Conservation (phyloP, 2,797 vertebrate genomes). For the Argyrosomus regius region DNA sequence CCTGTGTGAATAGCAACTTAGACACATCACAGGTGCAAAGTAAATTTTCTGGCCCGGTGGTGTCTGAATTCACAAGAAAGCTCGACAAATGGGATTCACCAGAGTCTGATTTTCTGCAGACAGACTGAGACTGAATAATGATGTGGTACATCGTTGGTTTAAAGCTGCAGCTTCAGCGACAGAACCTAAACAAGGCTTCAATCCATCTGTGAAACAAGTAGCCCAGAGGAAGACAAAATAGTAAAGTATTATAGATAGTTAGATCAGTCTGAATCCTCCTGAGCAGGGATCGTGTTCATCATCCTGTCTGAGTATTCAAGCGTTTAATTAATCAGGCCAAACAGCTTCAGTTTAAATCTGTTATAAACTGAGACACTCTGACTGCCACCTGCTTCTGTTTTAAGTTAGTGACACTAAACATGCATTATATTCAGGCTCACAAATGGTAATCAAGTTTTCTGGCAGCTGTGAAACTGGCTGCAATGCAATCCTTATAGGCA, state of each 20-base stretch:
- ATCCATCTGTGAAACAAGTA: neutral
- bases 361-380: neutral
- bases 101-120: neutral
- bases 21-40: neutral
- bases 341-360: neutral
- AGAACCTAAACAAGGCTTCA: neutral
- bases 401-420: no score
- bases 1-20: neutral
- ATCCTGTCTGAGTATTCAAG: neutral
- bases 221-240: neutral
- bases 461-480: no score
- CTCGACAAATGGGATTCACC: neutral
- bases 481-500: no score
- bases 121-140: neutral
- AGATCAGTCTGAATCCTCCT: neutral
- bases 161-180: neutral
- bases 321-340: slow-evolving; percentile 11
- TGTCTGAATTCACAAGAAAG: neutral
- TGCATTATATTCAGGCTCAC: no score
- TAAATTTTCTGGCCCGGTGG: neutral
- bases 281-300: slow-evolving; percentile 10
- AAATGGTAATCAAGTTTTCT: no score
- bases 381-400: neutral
- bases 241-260: neutral
- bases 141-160: neutral